These are phyloP conservation scores for Tachysurus vachellii DNA, from an alignment of 2,113 vertebrate species.

Conservation along the genomic window DNA sequence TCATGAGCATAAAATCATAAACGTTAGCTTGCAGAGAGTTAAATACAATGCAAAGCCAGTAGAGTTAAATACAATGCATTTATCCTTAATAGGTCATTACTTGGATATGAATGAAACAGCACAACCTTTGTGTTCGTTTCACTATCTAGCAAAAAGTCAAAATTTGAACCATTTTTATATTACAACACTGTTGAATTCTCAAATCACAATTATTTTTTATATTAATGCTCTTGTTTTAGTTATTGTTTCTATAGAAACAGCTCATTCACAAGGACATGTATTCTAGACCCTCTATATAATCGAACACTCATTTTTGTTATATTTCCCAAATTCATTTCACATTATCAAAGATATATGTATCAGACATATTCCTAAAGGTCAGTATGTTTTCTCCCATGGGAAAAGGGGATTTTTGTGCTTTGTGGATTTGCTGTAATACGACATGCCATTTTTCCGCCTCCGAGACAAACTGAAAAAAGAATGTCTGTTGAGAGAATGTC, in stretches of 20 bases:
- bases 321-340: not conserved
- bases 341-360: not conserved
- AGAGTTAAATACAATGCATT: not conserved
- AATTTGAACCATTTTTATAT: not conserved
- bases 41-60: not conserved
- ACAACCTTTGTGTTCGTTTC: not conserved
- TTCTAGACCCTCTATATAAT: not conserved
- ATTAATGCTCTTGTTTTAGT: not conserved
- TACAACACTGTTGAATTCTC: not conserved
- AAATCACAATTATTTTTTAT: not conserved
- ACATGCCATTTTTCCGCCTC: not conserved
- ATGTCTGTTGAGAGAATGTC: not conserved
- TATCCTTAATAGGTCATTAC: not conserved
- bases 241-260: not conserved
- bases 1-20: conserved; percentile 55
- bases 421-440: not conserved
- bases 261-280: not conserved
- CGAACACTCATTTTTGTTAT: not conserved
- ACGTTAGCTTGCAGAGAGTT: conserved; percentile 56
- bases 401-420: not conserved
- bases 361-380: not conserved
- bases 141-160: not conserved
- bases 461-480: not conserved
- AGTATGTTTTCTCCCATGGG: not conserved
- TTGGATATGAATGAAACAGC: not conserved